Conservation (phyloP, 2,797 vertebrate species). For the Salarias fasciatus region DNA sequence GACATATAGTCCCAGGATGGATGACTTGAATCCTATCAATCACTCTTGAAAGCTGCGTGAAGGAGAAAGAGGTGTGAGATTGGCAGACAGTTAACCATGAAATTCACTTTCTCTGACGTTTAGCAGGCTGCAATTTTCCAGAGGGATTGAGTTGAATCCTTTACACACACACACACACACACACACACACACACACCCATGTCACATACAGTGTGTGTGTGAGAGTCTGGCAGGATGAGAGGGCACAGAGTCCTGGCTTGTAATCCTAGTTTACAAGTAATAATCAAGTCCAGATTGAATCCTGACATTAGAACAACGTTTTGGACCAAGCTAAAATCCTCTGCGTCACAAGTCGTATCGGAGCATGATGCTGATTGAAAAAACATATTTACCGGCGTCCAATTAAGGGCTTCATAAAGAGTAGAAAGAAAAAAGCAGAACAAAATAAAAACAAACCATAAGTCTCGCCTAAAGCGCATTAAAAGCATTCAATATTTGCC, state of each 20-base stretch:
- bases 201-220: constrained; percentile 29
- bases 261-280: constrained; percentile 28
- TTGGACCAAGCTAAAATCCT: constrained; percentile 2
- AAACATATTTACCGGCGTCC: no score
- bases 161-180: no score
- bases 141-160: constrained; percentile 59
- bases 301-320: background rate
- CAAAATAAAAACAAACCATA: constrained; percentile 15
- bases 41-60: constrained; percentile 64
- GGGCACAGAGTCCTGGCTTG: constrained; percentile 14
- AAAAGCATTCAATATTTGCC: constrained; percentile 50
- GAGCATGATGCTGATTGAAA: no score
- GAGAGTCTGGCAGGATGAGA: background rate
- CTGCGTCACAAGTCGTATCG: background rate
- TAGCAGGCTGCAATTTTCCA: constrained; percentile 66
- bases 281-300: constrained; percentile 17
- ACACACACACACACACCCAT: constrained; percentile 22
- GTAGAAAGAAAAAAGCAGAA: constrained; percentile 15
- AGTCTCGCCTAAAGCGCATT: constrained; percentile 26
- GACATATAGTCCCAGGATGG: constrained; percentile 41
- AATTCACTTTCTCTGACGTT: constrained; percentile 72
- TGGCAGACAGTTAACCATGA: constrained; percentile 79
- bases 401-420: no score
- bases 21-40: constrained; percentile 74
- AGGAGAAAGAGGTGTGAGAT: constrained; percentile 65